phyloP scores from a whole-genome alignment of 2,888 invertebrate species.

The Sepiola atlantica region DNA sequence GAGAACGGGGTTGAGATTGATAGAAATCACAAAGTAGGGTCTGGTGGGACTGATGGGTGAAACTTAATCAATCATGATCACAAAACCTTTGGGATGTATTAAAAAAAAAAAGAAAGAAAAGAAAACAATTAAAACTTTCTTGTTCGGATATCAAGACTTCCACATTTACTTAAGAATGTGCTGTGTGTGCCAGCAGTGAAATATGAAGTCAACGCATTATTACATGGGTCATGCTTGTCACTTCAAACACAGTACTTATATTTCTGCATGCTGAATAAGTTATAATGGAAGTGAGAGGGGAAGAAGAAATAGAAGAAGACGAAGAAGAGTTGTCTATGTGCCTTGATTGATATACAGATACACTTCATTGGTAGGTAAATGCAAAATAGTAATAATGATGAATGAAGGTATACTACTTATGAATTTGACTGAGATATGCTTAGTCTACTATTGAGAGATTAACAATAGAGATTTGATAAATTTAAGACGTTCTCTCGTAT shows the following conservation, averaged over 20 bases:
- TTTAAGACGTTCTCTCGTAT: no score
- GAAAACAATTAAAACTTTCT: background rate
- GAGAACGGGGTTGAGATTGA: background rate
- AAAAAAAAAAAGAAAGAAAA: background rate
- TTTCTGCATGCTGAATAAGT: background rate
- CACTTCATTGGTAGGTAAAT: background rate
- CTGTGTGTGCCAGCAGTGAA: slow-evolving; percentile 12
- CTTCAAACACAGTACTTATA: background rate
- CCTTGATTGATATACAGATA: background rate
- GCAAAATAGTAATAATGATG: background rate
- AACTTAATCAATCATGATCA: background rate
- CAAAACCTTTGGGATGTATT: background rate
- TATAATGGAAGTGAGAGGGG: background rate
- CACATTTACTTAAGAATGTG: background rate
- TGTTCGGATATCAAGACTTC: background rate
- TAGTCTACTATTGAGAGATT: no score
- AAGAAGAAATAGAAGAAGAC: background rate
- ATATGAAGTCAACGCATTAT: background rate
- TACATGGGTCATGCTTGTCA: slow-evolving; percentile 13
- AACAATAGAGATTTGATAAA: no score
- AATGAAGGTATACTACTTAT: background rate
- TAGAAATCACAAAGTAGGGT: background rate
- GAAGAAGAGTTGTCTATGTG: background rate
- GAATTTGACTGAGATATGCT: background rate
- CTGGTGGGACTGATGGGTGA: background rate